Conservation (phyloP, 2,113 vertebrate species). For the rat (Rattus norvegicus) region DNA sequence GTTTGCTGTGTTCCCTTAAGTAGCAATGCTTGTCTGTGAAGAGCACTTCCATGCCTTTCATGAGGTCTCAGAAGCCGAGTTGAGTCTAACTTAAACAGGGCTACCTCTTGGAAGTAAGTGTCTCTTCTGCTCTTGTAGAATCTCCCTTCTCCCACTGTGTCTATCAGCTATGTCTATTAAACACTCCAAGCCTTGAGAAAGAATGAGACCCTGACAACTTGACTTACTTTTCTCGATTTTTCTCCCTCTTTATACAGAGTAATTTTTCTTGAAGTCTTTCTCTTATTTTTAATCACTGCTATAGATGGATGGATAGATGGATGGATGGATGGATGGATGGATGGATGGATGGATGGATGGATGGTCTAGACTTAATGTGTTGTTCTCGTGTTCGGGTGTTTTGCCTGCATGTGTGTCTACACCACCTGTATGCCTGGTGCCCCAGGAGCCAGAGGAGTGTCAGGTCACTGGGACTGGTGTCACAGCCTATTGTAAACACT, state of each 20-base stretch:
- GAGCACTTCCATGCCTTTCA: neutral
- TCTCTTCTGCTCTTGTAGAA: neutral
- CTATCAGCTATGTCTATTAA: neutral
- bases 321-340: no score
- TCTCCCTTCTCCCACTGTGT: neutral
- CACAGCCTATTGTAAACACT: neutral
- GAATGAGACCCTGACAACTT: neutral
- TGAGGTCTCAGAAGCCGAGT: neutral
- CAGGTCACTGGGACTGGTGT: neutral
- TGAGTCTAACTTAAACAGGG: neutral
- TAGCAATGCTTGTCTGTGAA: neutral
- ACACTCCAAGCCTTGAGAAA: neutral
- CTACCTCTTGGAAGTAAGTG: neutral
- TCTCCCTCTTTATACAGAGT: neutral
- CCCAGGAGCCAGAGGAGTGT: neutral
- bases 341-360: no score
- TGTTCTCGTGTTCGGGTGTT: neutral
- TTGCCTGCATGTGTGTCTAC: neutral
- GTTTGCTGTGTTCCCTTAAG: neutral
- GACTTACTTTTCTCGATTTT: neutral
- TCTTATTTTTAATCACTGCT: neutral
- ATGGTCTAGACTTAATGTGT: neutral
- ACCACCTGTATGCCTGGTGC: neutral
- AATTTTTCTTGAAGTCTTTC: constrained; percentile 32
- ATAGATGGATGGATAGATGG: neutral